Evolutionary conservation across 2,797 vertebrate genomes (phyloP), one percentile per base, ranked within the genome.

Genomic region (Gymnoscopelus braueri): DNA sequence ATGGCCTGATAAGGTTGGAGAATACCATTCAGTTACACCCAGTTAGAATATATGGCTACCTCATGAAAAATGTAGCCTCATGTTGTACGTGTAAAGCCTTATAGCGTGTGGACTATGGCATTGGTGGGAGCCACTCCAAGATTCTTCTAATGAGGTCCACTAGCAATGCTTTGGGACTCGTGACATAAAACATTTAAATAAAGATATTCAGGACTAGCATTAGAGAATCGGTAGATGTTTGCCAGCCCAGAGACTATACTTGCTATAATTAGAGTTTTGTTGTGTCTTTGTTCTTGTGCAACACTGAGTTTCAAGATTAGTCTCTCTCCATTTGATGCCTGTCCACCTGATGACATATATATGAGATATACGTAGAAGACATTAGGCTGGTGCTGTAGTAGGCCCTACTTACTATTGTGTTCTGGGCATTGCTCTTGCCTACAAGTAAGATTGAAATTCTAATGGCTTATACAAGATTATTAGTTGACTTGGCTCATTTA

Each of bases 31-130:
- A 39, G 73, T 29, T 29, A 29, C 26, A 4, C 26, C 26, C 26
- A 29, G 26, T 29, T 29, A 29, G 3, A 29, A 29, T 29, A 29
- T 29, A 79, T 81, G 32, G 74, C 66, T 73, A 70, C 78, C 72
- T 77, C 70, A 69, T 78, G 82, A 85, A 78, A 81, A 85, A 83
- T 84, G 81, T 72, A 83, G 88, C 69, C 61, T 63, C 73, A 69
- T 69, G 83, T 88, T 78, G 75, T 76, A 81, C 83, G 83, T 76
- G 82, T 14, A 79, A 68, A 74, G 80, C 78, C 59, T 54, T 55
- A 63, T 14, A 53, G 62, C 60, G 84, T 58, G 75, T 15, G 24
- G 71, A 81, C 71, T 75, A 77, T 65, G 70, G n/a, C n/a, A n/a
- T n/a, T n/a, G n/a, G 71, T 1, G 19, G 72, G 81, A 79, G 62